Base-by-base conservation (phyloP, 1,140 invertebrate genomes). In the Drosophila sturtevanti region DNA sequence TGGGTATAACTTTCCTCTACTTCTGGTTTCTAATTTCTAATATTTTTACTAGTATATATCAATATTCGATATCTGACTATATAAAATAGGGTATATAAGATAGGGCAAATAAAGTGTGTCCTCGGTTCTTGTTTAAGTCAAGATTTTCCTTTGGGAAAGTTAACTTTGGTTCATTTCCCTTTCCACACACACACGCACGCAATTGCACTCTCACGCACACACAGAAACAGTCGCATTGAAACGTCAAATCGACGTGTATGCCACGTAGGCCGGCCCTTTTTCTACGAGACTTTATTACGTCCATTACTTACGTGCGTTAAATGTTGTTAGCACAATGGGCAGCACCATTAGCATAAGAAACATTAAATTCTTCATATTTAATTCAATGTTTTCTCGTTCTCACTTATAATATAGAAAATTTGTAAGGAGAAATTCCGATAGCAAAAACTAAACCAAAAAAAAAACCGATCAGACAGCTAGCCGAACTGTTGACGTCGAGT, bases 271-370 rank as follows among this genome's bases (percentile, higher is more conserved):
- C 54, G 63, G 52, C 16, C 22, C 51, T 24, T 22, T 54, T 56
- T 56, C 24, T 10, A 55, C n/a, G 10, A 31, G 27, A 48, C 34
- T 22, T 51, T 22, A 21, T 48, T 11, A 5, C 34, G 10, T 51
- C n/a, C 10, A 31, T 21, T 70, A 92, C 93, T 93, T 93, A 95
- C 94, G 94, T 86, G 90, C 91, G 69, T 93, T 92, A 12, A 93
- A 92, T n/a, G 92, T 93, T 62, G 94, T 92, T 44, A 94, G 92
- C 52, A 95, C 91, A 22, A 93, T 92, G 77, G 94, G 94, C 62
- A 95, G 72, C 38, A 94, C 91, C 59, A 95, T 68, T 16, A 95
- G 81, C 58, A 93, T 77, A 31, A 95, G 90, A 70, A 95, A 85
- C 69, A 93, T 91, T 51, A 94, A 92, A 70, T 93, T 93, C 82